Percentiles rank a stretch among this genome's conserved stretches.
These are phyloP conservation scores for Alouatta palliata DNA, from an alignment of 2,113 vertebrate species.

Conservation along the genomic window DNA sequence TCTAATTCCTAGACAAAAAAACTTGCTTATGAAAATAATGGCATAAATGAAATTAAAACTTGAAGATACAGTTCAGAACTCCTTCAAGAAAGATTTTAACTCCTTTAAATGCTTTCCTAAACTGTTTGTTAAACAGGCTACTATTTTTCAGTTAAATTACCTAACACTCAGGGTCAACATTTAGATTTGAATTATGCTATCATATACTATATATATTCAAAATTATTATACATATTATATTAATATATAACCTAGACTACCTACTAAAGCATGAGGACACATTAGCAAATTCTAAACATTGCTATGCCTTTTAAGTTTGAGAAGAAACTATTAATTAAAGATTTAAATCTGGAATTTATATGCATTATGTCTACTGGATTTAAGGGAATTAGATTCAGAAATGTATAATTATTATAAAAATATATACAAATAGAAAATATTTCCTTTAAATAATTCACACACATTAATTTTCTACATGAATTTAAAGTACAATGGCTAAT, in stretches of 20 bases:
- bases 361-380: neutral
- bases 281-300: neutral
- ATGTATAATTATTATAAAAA: constrained; percentile 19
- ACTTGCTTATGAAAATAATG: constrained; percentile 74
- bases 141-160: constrained; percentile 18
- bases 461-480: neutral
- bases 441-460: neutral
- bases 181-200: neutral
- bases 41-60: constrained; percentile 65
- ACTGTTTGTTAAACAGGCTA: constrained; percentile 38
- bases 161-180: neutral
- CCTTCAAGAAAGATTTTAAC: neutral
- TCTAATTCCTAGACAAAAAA: constrained; percentile 57
- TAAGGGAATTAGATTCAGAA: neutral
- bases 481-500: neutral
- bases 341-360: constrained; percentile 7
- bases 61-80: constrained; percentile 26
- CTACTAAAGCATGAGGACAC: neutral
- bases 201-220: too few relatives aligned
- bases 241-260: neutral
- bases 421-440: neutral
- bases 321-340: constrained; percentile 24
- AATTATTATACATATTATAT: too few relatives aligned
- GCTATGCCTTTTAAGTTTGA: neutral
- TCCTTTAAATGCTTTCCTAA: constrained; percentile 28